A percentile compares a stretch with the other conserved stretches of the same genome.
These are phyloP conservation scores for Ryuthela nishihirai DNA, from an alignment of 2,888 invertebrate species.

Conservation along the genomic window DNA sequence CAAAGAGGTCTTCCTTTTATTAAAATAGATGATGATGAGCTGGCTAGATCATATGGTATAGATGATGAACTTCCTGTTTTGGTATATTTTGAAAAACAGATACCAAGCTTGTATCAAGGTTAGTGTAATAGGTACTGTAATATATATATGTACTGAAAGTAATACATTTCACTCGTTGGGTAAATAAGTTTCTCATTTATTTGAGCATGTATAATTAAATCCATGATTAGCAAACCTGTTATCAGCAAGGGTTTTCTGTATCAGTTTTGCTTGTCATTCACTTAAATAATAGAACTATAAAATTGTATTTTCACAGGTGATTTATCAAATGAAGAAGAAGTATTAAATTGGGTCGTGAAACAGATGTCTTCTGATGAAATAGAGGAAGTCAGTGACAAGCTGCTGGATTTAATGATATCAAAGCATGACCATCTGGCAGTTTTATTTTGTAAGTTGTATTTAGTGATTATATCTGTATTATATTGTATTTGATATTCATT, in stretches of 20 bases:
- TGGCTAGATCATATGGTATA: conserved; percentile 85
- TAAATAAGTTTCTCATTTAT: too few relatives aligned
- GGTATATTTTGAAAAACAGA: conserved; percentile 84
- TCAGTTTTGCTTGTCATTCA: too few relatives aligned
- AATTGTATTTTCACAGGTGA: conserved; percentile 59
- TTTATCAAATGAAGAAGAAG: conserved; percentile 86
- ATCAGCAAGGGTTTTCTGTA: too few relatives aligned
- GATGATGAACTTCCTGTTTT: conserved; percentile 74
- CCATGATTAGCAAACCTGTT: too few relatives aligned
- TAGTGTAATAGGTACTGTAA: conserved; percentile 53
- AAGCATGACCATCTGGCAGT: conserved; percentile 80
- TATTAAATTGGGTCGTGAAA: conserved; percentile 91
- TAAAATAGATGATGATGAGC: conserved; percentile 78
- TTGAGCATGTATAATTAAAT: too few relatives aligned
- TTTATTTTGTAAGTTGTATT: conserved; percentile 70
- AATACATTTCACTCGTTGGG: too few relatives aligned
- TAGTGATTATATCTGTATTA: too few relatives aligned
- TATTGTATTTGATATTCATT: too few relatives aligned
- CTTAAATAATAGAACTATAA: too few relatives aligned
- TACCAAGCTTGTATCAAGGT: conserved; percentile 85
- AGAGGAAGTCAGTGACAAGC: conserved; percentile 59
- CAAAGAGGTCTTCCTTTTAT: conserved; percentile 90
- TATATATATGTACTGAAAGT: too few relatives aligned
- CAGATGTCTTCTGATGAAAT: conserved; percentile 57
- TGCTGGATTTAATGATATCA: conserved; percentile 82